Conservation (phyloP, 2,888 invertebrate genomes). For the Gisinianus flammeolus region DNA sequence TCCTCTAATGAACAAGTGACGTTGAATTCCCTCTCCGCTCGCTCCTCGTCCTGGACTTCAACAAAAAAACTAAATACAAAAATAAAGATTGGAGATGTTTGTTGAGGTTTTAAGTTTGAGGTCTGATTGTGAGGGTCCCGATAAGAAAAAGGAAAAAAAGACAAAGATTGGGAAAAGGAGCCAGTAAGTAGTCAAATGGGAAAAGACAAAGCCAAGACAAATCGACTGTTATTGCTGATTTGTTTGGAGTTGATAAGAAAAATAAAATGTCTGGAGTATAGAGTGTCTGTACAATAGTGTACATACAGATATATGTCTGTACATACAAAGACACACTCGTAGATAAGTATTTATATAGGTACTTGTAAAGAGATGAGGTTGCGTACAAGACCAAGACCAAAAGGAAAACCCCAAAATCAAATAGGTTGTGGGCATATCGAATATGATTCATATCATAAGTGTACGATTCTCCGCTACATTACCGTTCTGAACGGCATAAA, state of each 20-base stretch:
- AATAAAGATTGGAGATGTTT: constrained; percentile 2
- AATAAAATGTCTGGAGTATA: not conserved
- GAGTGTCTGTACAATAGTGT: constrained; percentile 7
- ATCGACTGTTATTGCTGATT: constrained; percentile 27
- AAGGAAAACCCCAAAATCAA: too few relatives aligned
- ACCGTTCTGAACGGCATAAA: too few relatives aligned
- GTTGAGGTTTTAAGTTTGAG: constrained; percentile 8
- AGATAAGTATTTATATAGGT: too few relatives aligned
- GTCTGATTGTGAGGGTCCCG: constrained; percentile 5
- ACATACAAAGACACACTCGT: too few relatives aligned
- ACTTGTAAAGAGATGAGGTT: too few relatives aligned
- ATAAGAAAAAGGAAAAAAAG: constrained; percentile 5
- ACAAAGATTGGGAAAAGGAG: not conserved
- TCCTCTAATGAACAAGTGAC: not conserved
- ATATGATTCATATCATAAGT: too few relatives aligned
- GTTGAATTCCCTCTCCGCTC: not conserved
- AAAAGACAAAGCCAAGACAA: constrained; percentile 32
- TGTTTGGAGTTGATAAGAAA: constrained; percentile 3
- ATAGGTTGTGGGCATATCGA: too few relatives aligned
- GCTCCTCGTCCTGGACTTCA: not conserved
- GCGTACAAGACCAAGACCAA: too few relatives aligned
- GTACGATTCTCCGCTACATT: too few relatives aligned
- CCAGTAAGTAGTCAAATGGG: not conserved
- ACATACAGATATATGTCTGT: too few relatives aligned
- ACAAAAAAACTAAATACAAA: not conserved